phyloP scores from a whole-genome alignment of 2,797 vertebrate species.

The Miopithecus talapoin region DNA sequence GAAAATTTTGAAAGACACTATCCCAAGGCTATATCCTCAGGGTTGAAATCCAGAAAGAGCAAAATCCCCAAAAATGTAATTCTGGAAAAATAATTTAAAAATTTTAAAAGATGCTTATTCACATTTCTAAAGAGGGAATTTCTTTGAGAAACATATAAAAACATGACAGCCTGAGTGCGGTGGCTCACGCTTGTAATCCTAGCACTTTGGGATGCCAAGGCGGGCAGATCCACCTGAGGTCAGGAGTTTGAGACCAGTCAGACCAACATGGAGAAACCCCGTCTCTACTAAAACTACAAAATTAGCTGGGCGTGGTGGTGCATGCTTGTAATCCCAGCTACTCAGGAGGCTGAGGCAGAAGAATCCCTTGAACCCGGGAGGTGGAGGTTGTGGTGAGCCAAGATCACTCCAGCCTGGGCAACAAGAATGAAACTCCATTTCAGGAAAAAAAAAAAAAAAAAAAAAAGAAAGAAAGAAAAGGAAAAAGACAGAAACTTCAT shows the following conservation, averaged over 20 bases:
- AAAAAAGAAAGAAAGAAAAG: too few species aligned
- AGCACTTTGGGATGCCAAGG: background rate
- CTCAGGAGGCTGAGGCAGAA: background rate
- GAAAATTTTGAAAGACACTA: background rate
- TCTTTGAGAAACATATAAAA: background rate
- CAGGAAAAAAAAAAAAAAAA: too few species aligned
- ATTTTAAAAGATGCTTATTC: background rate
- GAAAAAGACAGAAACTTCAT: background rate
- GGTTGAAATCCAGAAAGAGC: background rate
- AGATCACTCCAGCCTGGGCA: background rate
- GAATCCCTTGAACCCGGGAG: background rate
- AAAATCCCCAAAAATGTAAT: background rate
- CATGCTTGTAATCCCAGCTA: background rate
- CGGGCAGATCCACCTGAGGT: background rate
- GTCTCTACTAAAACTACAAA: background rate
- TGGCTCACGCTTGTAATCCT: background rate
- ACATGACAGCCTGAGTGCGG: accelerated
- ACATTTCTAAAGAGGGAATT: background rate
- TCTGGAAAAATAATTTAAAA: background rate
- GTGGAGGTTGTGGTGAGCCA: background rate
- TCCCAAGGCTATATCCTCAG: background rate
- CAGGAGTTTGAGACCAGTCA: background rate
- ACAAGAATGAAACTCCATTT: background rate
- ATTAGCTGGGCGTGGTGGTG: background rate
- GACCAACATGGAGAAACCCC: background rate